These are phyloP conservation scores for Scrobipalpa atriplicella DNA, from an alignment of 2,888 invertebrate genomes.

Conservation along the genomic window DNA sequence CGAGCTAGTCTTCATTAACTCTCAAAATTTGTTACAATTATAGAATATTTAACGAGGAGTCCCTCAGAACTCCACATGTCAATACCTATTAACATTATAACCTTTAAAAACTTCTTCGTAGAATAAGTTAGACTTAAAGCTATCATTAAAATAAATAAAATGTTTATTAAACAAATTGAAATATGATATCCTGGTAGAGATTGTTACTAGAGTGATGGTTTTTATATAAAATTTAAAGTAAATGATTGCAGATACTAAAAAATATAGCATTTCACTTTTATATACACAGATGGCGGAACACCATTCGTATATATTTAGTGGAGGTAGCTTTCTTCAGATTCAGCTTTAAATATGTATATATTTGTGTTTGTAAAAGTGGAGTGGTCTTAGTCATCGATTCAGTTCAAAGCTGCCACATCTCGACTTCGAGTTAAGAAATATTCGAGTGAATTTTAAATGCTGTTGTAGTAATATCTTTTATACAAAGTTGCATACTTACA, in stretches of 20 bases:
- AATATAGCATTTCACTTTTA: constrained; percentile 55
- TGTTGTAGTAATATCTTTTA: too few relatives aligned
- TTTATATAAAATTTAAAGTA: constrained; percentile 72
- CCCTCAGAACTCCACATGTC: constrained; percentile 36
- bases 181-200: constrained; percentile 77
- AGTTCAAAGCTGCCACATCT: constrained; percentile 68
- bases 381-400: constrained; percentile 59
- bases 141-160: constrained; percentile 66
- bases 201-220: constrained; percentile 81
- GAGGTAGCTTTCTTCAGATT: constrained; percentile 38
- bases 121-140: constrained; percentile 78
- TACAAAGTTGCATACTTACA: too few relatives aligned
- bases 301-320: constrained; percentile 47
- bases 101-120: constrained; percentile 74
- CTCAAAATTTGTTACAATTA: constrained; percentile 59
- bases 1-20: constrained; percentile 67
- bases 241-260: constrained; percentile 59
- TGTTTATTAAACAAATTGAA: constrained; percentile 73
- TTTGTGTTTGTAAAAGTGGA: constrained; percentile 56
- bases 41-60: constrained; percentile 50
- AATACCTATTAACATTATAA: constrained; percentile 42
- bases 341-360: constrained; percentile 55
- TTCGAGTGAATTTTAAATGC: not conserved
- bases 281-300: constrained; percentile 55
- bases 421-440: constrained; percentile 56